These are phyloP conservation scores for Catostylus mosaicus DNA, from an alignment of 30 jellyfish, hydroid and myxozoan genomes.

Conservation along the genomic window DNA sequence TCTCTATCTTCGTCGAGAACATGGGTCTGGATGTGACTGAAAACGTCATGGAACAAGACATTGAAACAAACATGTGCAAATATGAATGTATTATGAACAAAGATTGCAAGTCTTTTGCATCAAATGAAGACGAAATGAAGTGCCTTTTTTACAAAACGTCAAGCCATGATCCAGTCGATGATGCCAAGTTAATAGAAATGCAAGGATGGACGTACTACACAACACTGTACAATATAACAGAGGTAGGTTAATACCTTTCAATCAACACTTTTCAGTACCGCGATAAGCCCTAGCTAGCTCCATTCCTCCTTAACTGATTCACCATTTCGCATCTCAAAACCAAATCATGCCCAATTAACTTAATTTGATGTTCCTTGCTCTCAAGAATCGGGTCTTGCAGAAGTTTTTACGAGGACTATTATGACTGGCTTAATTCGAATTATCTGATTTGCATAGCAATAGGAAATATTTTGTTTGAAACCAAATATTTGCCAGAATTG, in stretches of 20 bases:
- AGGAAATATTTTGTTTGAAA: too few relatives aligned
- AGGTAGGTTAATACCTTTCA: too few relatives aligned
- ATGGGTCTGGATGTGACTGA: not conserved
- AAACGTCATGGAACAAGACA: not conserved
- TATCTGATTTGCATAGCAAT: too few relatives aligned
- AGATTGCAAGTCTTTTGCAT: not conserved
- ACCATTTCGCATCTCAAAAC: too few relatives aligned
- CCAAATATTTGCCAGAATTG: too few relatives aligned
- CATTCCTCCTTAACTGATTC: too few relatives aligned
- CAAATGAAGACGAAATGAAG: not conserved
- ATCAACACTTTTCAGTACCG: too few relatives aligned
- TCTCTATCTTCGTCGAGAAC: not conserved
- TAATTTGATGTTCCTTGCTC: too few relatives aligned
- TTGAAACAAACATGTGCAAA: not conserved
- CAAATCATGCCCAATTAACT: too few relatives aligned
- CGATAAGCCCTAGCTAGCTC: not conserved
- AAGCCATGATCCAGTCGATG: not conserved
- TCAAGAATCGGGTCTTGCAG: too few relatives aligned
- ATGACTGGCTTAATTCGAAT: too few relatives aligned
- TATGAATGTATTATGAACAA: not conserved
- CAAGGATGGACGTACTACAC: slow-evolving; percentile 10
- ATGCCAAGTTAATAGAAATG: not conserved
- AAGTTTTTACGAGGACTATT: too few relatives aligned
- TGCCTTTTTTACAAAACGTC: slow-evolving; percentile 10
- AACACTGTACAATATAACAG: not conserved